These are phyloP conservation scores for Stenchaetothrips biformis DNA, from an alignment of 2,888 invertebrate genomes.

Conservation along the genomic window DNA sequence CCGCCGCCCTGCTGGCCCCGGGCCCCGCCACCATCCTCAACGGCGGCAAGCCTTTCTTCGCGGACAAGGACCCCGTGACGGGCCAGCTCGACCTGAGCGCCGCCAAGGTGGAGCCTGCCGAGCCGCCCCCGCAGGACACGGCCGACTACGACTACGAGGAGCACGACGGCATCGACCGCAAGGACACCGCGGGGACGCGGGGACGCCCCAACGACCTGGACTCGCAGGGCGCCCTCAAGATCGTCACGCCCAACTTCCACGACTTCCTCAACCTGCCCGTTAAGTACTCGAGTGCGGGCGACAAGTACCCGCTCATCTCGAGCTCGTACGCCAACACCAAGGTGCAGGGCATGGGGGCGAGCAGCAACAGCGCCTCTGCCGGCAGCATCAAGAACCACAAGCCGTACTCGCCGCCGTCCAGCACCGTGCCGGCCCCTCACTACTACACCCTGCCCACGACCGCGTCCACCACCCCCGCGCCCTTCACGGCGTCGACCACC, in stretches of 20 bases:
- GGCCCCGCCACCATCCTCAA: slow-evolving; percentile 46
- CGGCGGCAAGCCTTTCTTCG: slow-evolving; percentile 64
- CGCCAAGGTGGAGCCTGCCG: slow-evolving; percentile 7
- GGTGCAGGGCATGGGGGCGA: slow-evolving; percentile 53
- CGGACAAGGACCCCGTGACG: slow-evolving; percentile 63
- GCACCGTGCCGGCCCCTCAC: slow-evolving; percentile 26
- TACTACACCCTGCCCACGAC: slow-evolving; percentile 39
- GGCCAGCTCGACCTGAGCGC: slow-evolving; percentile 56
- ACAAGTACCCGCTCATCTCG: slow-evolving; percentile 65
- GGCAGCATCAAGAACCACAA: slow-evolving; percentile 36
- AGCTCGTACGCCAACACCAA: slow-evolving; percentile 68
- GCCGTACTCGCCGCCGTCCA: slow-evolving; percentile 38
- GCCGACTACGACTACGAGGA: slow-evolving; percentile 40
- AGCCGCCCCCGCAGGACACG: not conserved
- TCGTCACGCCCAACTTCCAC: slow-evolving; percentile 54
- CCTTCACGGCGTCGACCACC: slow-evolving; percentile 36
- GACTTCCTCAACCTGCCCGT: slow-evolving; percentile 64
- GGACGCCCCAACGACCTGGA: slow-evolving; percentile 54
- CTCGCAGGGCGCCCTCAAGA: slow-evolving; percentile 36
- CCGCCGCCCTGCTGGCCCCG: not conserved
- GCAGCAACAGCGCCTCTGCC: slow-evolving; percentile 39
- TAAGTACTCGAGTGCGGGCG: slow-evolving; percentile 55
- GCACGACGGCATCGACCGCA: slow-evolving; percentile 46
- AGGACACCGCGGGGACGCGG: slow-evolving; percentile 47
- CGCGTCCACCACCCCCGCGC: slow-evolving; percentile 43